Percentiles rank a stretch among this genome's conserved stretches.
These are phyloP conservation scores for Oxyteleia sp. DNA, from an alignment of 2,888 invertebrate species.

Conservation along the genomic window DNA sequence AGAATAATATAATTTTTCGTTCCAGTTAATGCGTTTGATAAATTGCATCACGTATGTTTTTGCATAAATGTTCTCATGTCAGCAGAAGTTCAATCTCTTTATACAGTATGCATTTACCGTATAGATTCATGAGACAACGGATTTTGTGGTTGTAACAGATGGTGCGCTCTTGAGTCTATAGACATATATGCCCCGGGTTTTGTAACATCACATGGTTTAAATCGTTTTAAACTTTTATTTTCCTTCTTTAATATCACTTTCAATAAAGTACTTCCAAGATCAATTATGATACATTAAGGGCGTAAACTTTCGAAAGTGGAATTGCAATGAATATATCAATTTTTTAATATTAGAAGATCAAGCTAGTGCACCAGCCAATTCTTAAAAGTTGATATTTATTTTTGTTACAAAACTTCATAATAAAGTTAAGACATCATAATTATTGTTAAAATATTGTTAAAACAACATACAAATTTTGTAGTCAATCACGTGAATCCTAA, in stretches of 20 bases:
- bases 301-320: too few species aligned
- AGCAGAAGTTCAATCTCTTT: slow-evolving; percentile 33
- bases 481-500: too few species aligned
- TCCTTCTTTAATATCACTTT: slow-evolving; percentile 9
- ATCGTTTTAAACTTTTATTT: slow-evolving; percentile 24
- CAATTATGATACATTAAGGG: background rate
- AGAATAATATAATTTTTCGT: background rate
- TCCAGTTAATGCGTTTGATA: slow-evolving; percentile 16
- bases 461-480: too few species aligned
- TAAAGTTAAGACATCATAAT: too few species aligned
- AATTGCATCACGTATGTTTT: slow-evolving; percentile 10
- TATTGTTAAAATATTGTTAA: too few species aligned
- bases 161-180: slow-evolving; percentile 33
- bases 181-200: slow-evolving; percentile 6
- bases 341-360: too few species aligned
- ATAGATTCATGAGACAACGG: slow-evolving; percentile 42
- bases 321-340: too few species aligned
- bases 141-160: slow-evolving; percentile 44
- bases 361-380: too few species aligned
- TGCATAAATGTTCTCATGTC: slow-evolving; percentile 29
- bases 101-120: slow-evolving; percentile 20
- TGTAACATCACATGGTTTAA: slow-evolving; percentile 17
- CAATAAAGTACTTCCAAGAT: background rate
- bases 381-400: too few species aligned
- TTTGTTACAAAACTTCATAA: too few species aligned